Evolutionary conservation across 1,140 invertebrate genomes (phyloP).

Genomic region (Trigoniulus corallinus): DNA sequence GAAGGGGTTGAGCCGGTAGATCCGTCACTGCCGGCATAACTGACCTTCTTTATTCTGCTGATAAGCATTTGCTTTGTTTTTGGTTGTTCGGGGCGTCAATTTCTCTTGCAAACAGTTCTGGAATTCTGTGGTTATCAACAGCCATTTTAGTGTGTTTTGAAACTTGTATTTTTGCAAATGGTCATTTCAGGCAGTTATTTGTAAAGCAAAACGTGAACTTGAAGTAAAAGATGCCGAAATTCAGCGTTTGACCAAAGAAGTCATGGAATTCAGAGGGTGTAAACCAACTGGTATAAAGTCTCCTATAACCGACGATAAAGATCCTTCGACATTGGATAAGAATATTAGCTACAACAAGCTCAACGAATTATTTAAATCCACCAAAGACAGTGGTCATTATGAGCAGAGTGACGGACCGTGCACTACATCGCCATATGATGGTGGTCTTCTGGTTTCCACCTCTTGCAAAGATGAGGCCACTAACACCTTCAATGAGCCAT

Average conservation of each 20-base stretch:
- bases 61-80: too few relatives aligned
- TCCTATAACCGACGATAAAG: not conserved
- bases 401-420: not conserved
- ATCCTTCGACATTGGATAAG: not conserved
- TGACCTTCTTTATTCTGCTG: too few relatives aligned
- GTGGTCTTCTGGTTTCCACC: not conserved
- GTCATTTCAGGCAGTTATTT: too few relatives aligned
- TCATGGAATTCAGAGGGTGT: conserved; percentile 40
- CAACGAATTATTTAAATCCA: conserved; percentile 45
- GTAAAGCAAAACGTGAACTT: conserved; percentile 54
- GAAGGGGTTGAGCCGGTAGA: too few relatives aligned
- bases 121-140: too few relatives aligned
- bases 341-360: not conserved
- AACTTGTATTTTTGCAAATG: too few relatives aligned
- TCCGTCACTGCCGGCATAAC: too few relatives aligned
- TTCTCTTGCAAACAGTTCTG: too few relatives aligned
- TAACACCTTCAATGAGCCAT: not conserved
- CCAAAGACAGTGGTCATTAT: not conserved
- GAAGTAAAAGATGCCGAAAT: conserved; percentile 64
- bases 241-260: conserved; percentile 57
- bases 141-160: too few relatives aligned
- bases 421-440: not conserved
- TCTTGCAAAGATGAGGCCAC: not conserved
- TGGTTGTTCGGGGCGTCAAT: too few relatives aligned
- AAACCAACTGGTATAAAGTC: not conserved